Evolutionary conservation across 2,888 invertebrate species (phyloP), one percentile per base, ranked within the genome.

Genomic region (Hypselothyrea guttata): DNA sequence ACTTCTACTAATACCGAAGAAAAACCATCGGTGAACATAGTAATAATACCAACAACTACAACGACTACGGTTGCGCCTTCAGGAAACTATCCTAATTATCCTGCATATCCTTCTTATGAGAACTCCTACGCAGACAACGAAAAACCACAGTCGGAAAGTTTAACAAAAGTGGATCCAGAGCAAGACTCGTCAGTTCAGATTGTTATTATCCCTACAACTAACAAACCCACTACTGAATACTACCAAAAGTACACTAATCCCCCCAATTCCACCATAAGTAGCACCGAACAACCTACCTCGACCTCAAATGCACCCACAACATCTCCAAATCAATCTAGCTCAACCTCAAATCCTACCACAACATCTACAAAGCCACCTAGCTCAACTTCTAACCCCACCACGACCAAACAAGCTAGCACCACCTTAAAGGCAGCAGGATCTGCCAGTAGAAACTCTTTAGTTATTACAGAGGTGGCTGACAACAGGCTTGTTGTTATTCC

Each of bases 121-220:
- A 11, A 18, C 9, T 15, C 4, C 3, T 15, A 44, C 9, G 22
- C 38, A 8, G 15, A 42, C 1, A 4, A 8, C 0, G 15, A 42
- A 1, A 27, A 35, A 5, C 31, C 8, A 0, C 31, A 2, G 28
- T 30, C n/a, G 54, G 4, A 44, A 22, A 71, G 45, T 12, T 22
- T 60, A 1, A 4, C 49, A 3, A 35, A 57, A 9, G 46, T 40
- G 2, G 12, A 33, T 5, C 12, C 31, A 1, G 33, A 48, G 5
- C 8, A 5, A 4, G 34, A 62, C 5, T 4, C 54, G 1, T 5
- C 28, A 4, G 55, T 71, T 4, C 28, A 62, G 4, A 31, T 69
- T 27, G 58, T 59, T 4, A 31, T 61, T 7, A 3, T 48, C 7
- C 51, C 59, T 3, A 49, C 51, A 62, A 61, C 51, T 16, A 33